phyloP scores from a whole-genome alignment of 2,797 vertebrate genomes.

The Neosalanx taihuensis region DNA sequence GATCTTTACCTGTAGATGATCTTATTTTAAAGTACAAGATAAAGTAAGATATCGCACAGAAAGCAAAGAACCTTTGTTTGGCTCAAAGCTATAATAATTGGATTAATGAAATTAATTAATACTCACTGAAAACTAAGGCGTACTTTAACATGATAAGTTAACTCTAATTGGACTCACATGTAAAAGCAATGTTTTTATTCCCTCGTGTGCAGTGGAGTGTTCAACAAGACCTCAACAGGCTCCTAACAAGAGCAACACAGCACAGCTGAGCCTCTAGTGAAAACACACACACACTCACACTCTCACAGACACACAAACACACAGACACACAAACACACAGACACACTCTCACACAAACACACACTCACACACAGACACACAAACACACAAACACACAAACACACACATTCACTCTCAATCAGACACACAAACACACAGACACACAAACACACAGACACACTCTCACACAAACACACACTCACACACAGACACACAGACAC shows the following conservation, averaged over 20 bases:
- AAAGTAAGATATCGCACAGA: neutral
- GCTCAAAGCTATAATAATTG: slow-evolving; percentile 32
- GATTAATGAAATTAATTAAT: slow-evolving; percentile 23
- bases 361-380: neutral
- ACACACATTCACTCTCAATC: too few relatives aligned
- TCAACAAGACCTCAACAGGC: slow-evolving; percentile 12
- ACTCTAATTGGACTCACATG: neutral
- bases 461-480: too few relatives aligned
- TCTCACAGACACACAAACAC: too few relatives aligned
- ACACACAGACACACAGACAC: too few relatives aligned
- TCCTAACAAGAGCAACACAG: neutral
- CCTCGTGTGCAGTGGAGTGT: neutral
- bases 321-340: too few relatives aligned
- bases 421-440: too few relatives aligned
- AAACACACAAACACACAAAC: too few relatives aligned
- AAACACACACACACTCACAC: too few relatives aligned
- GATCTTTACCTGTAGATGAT: slow-evolving; percentile 23
- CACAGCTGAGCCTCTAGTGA: too few relatives aligned
- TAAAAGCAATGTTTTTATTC: neutral
- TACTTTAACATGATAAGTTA: neutral
- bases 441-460: too few relatives aligned
- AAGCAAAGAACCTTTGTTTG: slow-evolving; percentile 38
- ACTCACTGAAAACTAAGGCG: slow-evolving; percentile 6
- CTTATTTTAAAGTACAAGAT: neutral
- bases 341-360: neutral